phyloP scores from a whole-genome alignment of 2,888 invertebrate species.

The Acronicta alni region DNA sequence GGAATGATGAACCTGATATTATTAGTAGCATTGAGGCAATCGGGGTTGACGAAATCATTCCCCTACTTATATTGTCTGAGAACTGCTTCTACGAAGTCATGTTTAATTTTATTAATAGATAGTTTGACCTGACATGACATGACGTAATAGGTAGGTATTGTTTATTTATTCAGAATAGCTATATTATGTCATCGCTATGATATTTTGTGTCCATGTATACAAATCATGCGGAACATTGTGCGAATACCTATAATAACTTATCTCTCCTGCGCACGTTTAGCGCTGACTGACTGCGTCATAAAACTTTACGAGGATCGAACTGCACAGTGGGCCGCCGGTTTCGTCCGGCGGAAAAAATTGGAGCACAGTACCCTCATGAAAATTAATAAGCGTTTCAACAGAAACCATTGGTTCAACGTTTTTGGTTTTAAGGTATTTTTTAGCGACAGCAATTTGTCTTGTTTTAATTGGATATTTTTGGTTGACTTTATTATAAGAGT shows the following conservation, averaged over 20 bases:
- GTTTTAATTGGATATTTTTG: constrained; percentile 65
- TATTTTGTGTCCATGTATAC: constrained; percentile 25
- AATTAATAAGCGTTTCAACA: constrained; percentile 62
- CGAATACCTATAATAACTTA: constrained; percentile 56
- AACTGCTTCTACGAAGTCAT: too few species aligned
- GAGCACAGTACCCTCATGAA: constrained; percentile 62
- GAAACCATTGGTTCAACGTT: constrained; percentile 55
- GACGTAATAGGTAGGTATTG: too few species aligned
- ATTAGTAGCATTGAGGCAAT: neutral
- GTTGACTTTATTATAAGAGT: constrained; percentile 60
- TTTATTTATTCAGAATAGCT: too few species aligned
- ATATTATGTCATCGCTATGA: constrained; percentile 1
- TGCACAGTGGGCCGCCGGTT: constrained; percentile 55
- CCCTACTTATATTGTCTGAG: neutral
- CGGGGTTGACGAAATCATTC: neutral
- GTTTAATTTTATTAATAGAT: too few species aligned
- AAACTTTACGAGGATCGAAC: constrained; percentile 64
- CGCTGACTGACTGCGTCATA: constrained; percentile 59
- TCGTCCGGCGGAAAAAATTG: constrained; percentile 56
- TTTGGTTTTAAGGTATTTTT: constrained; percentile 59
- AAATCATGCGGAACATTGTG: constrained; percentile 36
- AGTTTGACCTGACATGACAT: too few species aligned
- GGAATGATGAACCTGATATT: constrained; percentile 1
- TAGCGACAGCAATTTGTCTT: constrained; percentile 64
- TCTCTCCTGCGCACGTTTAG: constrained; percentile 44